Evolutionary conservation across 2,113 vertebrate genomes (phyloP).

Genomic region (Edolisoma coerulescens): DNA sequence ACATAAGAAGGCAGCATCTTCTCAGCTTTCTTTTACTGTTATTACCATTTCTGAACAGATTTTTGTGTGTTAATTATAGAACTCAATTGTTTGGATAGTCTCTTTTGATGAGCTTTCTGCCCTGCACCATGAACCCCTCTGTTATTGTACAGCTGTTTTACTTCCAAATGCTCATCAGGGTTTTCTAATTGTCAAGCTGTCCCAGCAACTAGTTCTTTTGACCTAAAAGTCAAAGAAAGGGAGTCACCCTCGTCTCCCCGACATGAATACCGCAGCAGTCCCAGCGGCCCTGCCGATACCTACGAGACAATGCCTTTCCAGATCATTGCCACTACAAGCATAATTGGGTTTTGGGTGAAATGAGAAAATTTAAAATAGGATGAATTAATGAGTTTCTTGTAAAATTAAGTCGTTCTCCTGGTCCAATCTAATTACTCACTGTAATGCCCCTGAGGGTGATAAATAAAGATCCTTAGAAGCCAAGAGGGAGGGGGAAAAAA

Average conservation of each 20-base stretch:
- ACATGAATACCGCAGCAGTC: constrained; percentile 2
- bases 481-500: neutral
- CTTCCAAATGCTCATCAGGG: constrained; percentile 42
- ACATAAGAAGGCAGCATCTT: constrained; percentile 36
- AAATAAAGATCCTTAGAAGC: constrained; percentile 42
- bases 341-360: constrained; percentile 62
- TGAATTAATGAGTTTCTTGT: constrained; percentile 68
- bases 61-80: constrained; percentile 79
- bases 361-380: constrained; percentile 66
- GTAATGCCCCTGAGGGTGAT: constrained; percentile 16
- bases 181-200: constrained; percentile 56
- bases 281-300: neutral
- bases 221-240: constrained; percentile 49
- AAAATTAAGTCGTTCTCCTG: constrained; percentile 73
- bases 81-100: constrained; percentile 68
- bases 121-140: constrained; percentile 10
- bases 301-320: constrained; percentile 28
- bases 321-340: constrained; percentile 40
- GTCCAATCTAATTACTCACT: constrained; percentile 51
- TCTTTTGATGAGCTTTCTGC: constrained; percentile 66
- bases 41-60: constrained; percentile 66
- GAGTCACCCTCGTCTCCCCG: constrained; percentile 11
- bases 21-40: constrained; percentile 50
- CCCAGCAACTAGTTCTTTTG: constrained; percentile 33
- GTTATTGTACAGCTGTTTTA: constrained; percentile 58